Evolutionary conservation across 2,113 vertebrate species (phyloP).

Genomic region (Regulus satrapa): DNA sequence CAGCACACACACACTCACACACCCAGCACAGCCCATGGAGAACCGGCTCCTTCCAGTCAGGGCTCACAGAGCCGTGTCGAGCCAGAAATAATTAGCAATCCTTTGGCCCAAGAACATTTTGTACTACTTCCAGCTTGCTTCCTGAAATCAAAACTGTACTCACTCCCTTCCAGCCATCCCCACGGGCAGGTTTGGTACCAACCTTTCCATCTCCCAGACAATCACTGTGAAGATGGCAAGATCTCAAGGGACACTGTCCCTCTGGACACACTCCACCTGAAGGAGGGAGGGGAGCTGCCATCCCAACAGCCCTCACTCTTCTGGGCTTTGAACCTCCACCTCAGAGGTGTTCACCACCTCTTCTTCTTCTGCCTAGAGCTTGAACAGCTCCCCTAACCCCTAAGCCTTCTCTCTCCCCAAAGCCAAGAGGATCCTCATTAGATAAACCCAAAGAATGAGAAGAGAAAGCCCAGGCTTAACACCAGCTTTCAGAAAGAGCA

Average conservation of each 20-base stretch:
- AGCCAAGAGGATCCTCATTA: background rate
- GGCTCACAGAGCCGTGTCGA: background rate
- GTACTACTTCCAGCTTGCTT: background rate
- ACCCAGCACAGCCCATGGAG: background rate
- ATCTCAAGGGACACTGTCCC: background rate
- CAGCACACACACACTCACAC: background rate
- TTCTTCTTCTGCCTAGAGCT: background rate
- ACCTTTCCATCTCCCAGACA: background rate
- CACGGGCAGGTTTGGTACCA: background rate
- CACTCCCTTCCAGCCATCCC: background rate
- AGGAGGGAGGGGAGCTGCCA: background rate
- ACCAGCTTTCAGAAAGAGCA: background rate
- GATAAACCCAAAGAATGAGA: background rate
- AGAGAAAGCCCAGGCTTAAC: background rate
- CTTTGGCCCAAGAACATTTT: background rate
- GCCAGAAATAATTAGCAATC: background rate
- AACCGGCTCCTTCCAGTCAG: background rate
- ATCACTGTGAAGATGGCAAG: background rate
- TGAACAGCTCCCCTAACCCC: background rate
- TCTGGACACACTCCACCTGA: accelerated
- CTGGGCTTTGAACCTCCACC: background rate
- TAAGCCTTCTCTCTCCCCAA: background rate
- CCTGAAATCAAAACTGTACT: background rate
- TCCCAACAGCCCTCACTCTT: background rate
- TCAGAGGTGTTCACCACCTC: background rate